Percentiles rank a stretch among this genome's conserved stretches.
These are phyloP conservation scores for Orchestia grillus DNA, from an alignment of 1,140 invertebrate species.

Conservation along the genomic window DNA sequence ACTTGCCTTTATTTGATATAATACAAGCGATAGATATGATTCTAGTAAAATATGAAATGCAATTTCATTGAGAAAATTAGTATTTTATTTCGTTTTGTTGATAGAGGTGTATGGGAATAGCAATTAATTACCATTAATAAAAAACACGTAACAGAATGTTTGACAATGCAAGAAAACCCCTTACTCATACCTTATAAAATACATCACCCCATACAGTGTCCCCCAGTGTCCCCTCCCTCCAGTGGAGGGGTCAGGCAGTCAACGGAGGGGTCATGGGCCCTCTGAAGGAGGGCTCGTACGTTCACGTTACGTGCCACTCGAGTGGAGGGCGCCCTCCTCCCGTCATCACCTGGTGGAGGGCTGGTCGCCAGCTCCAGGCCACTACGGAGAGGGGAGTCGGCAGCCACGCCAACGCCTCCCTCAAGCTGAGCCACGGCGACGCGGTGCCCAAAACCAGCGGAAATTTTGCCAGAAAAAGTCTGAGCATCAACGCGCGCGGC, in stretches of 20 bases:
- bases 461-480: not conserved
- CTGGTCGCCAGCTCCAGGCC: slow-evolving; percentile 81
- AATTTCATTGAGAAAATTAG: no score
- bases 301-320: slow-evolving; percentile 70
- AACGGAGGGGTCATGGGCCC: slow-evolving; percentile 70
- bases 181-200: no score
- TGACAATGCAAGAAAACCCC: no score
- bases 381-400: slow-evolving; percentile 78
- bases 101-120: no score
- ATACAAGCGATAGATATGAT: no score
- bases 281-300: slow-evolving; percentile 68
- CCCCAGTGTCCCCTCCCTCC: slow-evolving; percentile 71
- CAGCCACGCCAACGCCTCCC: not conserved
- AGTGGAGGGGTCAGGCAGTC: slow-evolving; percentile 69
- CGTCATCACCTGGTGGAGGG: slow-evolving; percentile 75
- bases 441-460: not conserved
- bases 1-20: no score
- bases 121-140: no score
- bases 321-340: slow-evolving; percentile 72
- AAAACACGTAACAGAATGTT: no score
- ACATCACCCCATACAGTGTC: slow-evolving; percentile 63
- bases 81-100: no score
- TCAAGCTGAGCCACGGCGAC: not conserved
- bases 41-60: no score
- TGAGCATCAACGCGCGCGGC: not conserved